Percentiles rank a stretch among this genome's conserved stretches.
These are phyloP conservation scores for Rhinoderma darwinii DNA, from an alignment of 2,113 vertebrate species.

Conservation along the genomic window DNA sequence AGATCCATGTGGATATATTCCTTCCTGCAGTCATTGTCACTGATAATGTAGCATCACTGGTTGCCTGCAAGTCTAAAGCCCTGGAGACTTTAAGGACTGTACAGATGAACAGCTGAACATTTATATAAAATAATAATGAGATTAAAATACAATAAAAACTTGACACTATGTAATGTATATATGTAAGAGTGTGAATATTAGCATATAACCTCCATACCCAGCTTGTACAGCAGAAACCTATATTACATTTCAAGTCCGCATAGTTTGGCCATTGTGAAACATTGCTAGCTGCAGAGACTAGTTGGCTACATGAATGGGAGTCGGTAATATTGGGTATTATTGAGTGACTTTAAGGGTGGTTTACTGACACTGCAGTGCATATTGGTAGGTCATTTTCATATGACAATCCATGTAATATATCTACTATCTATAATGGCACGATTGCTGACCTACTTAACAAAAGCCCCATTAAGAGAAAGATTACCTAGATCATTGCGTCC, in stretches of 20 bases:
- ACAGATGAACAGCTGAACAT: constrained; percentile 6
- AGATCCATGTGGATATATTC: neutral
- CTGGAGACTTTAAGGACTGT: constrained; percentile 31
- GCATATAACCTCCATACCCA: constrained; percentile 28
- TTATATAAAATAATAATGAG: neutral
- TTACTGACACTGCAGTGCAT: neutral
- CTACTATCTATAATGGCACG: neutral
- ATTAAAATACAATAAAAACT: constrained; percentile 37
- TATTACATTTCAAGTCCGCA: neutral
- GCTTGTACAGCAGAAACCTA: neutral
- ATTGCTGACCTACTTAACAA: neutral
- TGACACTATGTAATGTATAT: constrained; percentile 43
- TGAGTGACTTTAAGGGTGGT: constrained; percentile 9
- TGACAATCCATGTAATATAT: neutral
- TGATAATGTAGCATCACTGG: constrained; percentile 41
- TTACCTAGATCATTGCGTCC: neutral
- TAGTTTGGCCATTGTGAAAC: neutral
- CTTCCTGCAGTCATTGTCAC: constrained; percentile 18
- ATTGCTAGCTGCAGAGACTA: neutral
- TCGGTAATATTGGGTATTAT: neutral
- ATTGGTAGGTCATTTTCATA: neutral
- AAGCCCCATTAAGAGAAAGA: neutral
- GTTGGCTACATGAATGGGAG: neutral
- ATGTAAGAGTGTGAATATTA: constrained; percentile 20
- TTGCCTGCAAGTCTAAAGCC: constrained; percentile 19